Evolutionary conservation across 2,797 vertebrate genomes (phyloP), one percentile per base, ranked within the genome.

Genomic region (Gobionotothen gibberifrons): DNA sequence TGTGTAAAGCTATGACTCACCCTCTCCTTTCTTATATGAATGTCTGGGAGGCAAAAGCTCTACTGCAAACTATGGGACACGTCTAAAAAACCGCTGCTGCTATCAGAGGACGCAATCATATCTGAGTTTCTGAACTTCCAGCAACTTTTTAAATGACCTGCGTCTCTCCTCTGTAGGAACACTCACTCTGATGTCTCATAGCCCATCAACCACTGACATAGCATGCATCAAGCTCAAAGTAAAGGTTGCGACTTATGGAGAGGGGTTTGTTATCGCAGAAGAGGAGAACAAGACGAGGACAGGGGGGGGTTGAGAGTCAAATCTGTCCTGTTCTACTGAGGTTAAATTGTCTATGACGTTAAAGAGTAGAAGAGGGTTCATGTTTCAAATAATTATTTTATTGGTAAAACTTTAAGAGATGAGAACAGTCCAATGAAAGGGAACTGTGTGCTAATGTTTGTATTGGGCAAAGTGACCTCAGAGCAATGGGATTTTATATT

Each of bases 1-100:
- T 65, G 78, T 85, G 83, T 73, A 89, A 73, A 87, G 40, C 17
- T 61, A 72, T 89, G 89, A 92, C 79, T 90, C 89, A 87, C 80
- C 65, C 17, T 61, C 82, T 63, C 73, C 76, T 65, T 90, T 68
- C 67, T 29, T 69, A 80, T 79, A 62, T 57, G 79, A 71, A 79
- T 36, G 78, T 83, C 76, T 82, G 51, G 60, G 55, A 75, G 72
- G 71, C 62, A 62, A 56, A 75, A 75, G 49, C 40, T 62, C 47
- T 14, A 52, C 40, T 51, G 17, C 46, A 42, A 73, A 62, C 54
- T 26, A 1, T 29, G 12, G 62, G n/a, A 46, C 29, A 51, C 53
- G 39, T 51, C 14, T 42, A 15, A 58, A 75, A 53, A 71, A 47
- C 22, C 44, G 47, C 48, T 64, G 65, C 70, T 61, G 39, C 55